A percentile compares a stretch with the other conserved stretches of the same genome.
Evolutionary conservation across 2,797 vertebrate species (phyloP).

Genomic region (Bryconaethiops microstoma): DNA sequence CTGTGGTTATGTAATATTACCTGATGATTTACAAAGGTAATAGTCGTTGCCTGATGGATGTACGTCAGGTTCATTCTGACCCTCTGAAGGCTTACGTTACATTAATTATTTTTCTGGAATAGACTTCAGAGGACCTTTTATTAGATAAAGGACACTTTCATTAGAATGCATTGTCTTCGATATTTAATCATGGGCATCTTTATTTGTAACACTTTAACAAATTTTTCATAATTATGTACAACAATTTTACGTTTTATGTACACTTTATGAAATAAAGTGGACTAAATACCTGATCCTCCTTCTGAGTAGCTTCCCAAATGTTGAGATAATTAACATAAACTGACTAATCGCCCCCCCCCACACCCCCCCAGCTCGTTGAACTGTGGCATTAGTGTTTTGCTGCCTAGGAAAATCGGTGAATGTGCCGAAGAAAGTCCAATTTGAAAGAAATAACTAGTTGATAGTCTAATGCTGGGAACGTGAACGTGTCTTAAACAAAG

Average conservation of each 20-base stretch:
- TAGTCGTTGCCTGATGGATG: neutral
- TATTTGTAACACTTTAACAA: too few relatives aligned
- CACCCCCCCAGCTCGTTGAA: neutral
- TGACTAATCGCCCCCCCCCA: neutral
- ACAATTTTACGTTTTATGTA: too few relatives aligned
- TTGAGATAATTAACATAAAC: neutral
- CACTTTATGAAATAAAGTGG: too few relatives aligned
- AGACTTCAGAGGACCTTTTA: neutral
- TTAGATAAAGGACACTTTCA: neutral
- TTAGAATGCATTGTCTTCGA: neutral
- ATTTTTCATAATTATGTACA: too few relatives aligned
- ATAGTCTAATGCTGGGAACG: slow-evolving; percentile 32
- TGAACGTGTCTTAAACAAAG: slow-evolving; percentile 33
- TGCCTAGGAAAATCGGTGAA: neutral
- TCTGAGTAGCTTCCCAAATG: neutral
- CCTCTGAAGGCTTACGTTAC: neutral
- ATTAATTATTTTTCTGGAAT: neutral
- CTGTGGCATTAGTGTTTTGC: neutral
- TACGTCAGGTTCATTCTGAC: neutral
- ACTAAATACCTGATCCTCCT: neutral
- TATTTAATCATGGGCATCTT: neutral
- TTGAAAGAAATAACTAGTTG: neutral
- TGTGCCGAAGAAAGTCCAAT: neutral
- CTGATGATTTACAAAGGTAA: neutral
- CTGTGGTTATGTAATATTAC: neutral